phyloP scores from a whole-genome alignment of 2,888 invertebrate genomes.

The Acanthosepion pharaonis region DNA sequence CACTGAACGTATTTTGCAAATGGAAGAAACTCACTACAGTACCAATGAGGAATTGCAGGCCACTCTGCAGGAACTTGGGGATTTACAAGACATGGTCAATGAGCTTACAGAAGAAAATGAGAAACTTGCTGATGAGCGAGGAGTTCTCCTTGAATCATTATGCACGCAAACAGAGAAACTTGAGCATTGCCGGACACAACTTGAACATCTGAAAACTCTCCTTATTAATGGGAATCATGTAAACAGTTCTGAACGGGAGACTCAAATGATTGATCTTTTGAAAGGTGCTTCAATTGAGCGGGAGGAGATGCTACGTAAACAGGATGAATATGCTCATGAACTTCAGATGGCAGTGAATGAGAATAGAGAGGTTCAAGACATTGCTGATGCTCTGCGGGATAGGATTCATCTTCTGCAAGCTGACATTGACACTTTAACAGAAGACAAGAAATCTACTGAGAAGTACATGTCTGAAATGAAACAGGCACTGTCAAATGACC shows the following conservation, averaged over 20 bases:
- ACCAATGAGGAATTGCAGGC: slow-evolving; percentile 81
- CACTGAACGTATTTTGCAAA: slow-evolving; percentile 93
- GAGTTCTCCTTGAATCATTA: slow-evolving; percentile 89
- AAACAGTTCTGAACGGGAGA: slow-evolving; percentile 74
- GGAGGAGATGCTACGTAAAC: slow-evolving; percentile 78
- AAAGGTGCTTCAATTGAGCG: slow-evolving; percentile 77
- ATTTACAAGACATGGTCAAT: slow-evolving; percentile 88
- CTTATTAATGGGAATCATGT: slow-evolving; percentile 72
- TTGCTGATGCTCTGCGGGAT: slow-evolving; percentile 79
- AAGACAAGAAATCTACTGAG: slow-evolving; percentile 84
- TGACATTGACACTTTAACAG: slow-evolving; percentile 81
- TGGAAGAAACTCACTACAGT: slow-evolving; percentile 89
- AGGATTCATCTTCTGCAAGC: slow-evolving; percentile 82
- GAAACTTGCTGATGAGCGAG: slow-evolving; percentile 89
- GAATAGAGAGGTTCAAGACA: slow-evolving; percentile 65
- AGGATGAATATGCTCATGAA: slow-evolving; percentile 85
- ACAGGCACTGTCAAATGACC: slow-evolving; percentile 84
- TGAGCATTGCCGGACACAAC: slow-evolving; percentile 88
- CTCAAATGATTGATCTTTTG: slow-evolving; percentile 86
- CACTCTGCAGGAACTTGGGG: slow-evolving; percentile 92
- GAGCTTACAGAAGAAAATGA: slow-evolving; percentile 92
- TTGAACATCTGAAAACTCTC: slow-evolving; percentile 88
- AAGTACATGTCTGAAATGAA: slow-evolving; percentile 79
- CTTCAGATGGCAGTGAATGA: slow-evolving; percentile 76
- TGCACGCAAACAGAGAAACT: slow-evolving; percentile 93